phyloP scores from a whole-genome alignment of 2,888 invertebrate genomes.

The Embidobia sp. region DNA sequence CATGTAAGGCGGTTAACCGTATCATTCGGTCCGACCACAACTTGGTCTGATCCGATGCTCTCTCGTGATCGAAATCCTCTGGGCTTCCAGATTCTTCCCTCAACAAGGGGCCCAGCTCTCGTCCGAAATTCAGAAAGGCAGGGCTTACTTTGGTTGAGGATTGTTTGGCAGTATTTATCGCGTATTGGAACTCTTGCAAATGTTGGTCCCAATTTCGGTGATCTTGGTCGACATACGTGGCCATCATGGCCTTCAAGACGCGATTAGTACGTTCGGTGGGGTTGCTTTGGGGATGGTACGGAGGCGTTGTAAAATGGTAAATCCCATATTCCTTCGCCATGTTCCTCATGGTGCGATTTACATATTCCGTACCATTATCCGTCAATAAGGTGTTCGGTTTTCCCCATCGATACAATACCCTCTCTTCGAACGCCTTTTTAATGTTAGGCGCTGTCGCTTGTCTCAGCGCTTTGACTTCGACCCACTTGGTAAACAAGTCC shows the following conservation, averaged over 20 bases:
- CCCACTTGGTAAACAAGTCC: slow-evolving; percentile 17
- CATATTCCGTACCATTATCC: not conserved
- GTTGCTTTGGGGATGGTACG: not conserved
- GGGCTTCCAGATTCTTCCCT: too few relatives aligned
- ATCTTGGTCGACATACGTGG: not conserved
- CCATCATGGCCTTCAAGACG: not conserved
- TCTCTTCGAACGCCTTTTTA: not conserved
- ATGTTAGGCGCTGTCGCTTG: not conserved
- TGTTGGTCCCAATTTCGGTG: not conserved
- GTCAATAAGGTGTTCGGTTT: not conserved
- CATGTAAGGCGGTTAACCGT: too few relatives aligned
- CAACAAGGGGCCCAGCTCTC: not conserved
- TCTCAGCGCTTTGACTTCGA: not conserved
- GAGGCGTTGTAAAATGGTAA: not conserved
- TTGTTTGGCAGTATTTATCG: not conserved
- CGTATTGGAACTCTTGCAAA: not conserved
- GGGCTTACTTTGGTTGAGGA: not conserved
- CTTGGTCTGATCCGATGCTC: too few relatives aligned
- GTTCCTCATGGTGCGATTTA: too few relatives aligned
- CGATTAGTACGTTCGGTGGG: not conserved
- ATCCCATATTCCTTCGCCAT: not conserved
- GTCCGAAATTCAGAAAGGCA: not conserved
- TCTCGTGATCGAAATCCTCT: too few relatives aligned
- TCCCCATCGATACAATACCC: not conserved
- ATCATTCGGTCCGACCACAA: too few relatives aligned